These are phyloP conservation scores for Bolborhynchus lineola DNA, from an alignment of 2,113 vertebrate species.

Conservation along the genomic window DNA sequence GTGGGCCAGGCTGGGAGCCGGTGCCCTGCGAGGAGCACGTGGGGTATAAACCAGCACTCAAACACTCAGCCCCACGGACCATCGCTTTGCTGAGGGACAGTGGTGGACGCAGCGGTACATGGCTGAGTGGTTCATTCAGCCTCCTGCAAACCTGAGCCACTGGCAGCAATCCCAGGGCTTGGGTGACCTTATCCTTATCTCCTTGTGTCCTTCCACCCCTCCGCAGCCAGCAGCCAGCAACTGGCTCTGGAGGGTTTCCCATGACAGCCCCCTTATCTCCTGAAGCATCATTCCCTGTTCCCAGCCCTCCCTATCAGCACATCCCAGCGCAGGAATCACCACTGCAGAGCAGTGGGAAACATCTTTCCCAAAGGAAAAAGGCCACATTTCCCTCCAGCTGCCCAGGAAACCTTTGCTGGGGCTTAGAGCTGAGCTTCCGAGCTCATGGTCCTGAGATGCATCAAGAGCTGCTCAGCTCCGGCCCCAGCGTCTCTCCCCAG, in stretches of 20 bases:
- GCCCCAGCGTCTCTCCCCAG: rapidly evolving
- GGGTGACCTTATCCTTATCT: constrained; percentile 16
- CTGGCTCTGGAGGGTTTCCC: neutral
- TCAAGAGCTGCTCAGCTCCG: neutral
- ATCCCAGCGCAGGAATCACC: neutral
- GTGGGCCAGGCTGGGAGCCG: neutral
- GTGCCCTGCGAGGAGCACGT: neutral
- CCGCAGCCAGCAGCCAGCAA: neutral
- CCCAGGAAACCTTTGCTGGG: neutral
- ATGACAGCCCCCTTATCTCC: neutral
- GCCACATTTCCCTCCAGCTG: neutral
- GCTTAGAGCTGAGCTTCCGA: neutral
- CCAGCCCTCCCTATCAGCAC: neutral
- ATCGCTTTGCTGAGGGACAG: neutral
- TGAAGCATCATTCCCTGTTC: neutral
- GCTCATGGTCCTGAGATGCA: neutral
- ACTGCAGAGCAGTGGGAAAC: neutral
- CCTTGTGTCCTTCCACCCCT: neutral
- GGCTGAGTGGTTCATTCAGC: neutral
- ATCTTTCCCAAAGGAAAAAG: neutral
- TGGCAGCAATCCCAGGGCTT: neutral
- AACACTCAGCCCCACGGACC: rapidly evolving
- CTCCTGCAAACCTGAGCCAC: neutral
- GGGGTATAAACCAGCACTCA: rapidly evolving
- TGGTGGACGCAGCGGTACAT: neutral